Base-by-base conservation (phyloP, 1,140 invertebrate species). In the Aphis craccivora region DNA sequence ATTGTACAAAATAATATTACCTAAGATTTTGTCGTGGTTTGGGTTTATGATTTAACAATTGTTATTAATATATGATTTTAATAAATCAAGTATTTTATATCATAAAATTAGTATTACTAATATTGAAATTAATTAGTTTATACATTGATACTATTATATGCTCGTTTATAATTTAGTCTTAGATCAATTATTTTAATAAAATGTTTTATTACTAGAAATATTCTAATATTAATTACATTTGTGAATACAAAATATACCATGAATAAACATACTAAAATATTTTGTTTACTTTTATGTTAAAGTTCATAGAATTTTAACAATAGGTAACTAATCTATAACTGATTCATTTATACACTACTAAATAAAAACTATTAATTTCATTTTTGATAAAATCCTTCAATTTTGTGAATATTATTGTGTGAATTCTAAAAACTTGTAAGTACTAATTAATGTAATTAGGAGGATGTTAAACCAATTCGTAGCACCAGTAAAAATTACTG, bases 1-100 rank as follows among this genome's bases (percentile, higher is more conserved):
- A 67, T 6, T 90, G 89, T 90, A 90, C 53, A 90, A 90, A 90
- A n/a, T 45, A 90, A 55, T 67, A 43, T 67, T 90, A 67, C 35
- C 48, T 89, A 67, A 60, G 25, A 90, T 90, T 60, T 67, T 90
- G 37, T 67, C 25, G 18, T 30, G 53, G 89, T 90, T 90, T 2
- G 14, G 89, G 89, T 67, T 67, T 67, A 60, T 53, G 53, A 89
- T 53, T 89, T 89, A 67, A n/a, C 5, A 55, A 60, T 43, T 3
- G 60, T 90, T 90, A 53, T 90, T 90, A 60, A 30, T 89, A 23
- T 37, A 37, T 89, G 11, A 48, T 87, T 76, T 4, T 18, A 76
- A 18, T 76, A 76, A 76, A 76, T 76, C 60, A 6, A 35, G 2
- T 76, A n/a, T 76, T 76, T 76, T n/a, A n/a, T 76, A n/a, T 76